Evolutionary conservation across 1,140 invertebrate genomes (phyloP), one percentile per base, ranked within the genome.

Genomic region (Lepidurus arcticus): DNA sequence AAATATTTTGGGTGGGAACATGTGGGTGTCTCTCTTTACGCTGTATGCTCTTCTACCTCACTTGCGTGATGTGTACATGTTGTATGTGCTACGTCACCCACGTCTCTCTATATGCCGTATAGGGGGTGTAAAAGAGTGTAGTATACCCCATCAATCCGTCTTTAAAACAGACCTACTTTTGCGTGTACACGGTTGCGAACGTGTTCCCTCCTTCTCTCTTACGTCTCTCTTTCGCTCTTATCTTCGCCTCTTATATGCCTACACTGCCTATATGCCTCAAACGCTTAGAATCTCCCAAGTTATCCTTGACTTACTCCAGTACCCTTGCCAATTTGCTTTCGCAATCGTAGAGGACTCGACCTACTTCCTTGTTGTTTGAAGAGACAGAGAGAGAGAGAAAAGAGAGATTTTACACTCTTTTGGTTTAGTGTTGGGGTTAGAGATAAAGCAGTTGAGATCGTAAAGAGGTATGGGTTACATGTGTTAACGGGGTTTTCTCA

Each of bases 241-340:
- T 34, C 34, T 34, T 34, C 34, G 34, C 34, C 34, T 34, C 34
- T 34, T 34, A 34, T 34, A 34, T 34, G 9, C 53, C 53, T n/a
- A 21, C 53, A 16, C 16, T n/a, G 53, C 21, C 21, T 65, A 13
- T 65, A 65, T 65, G 53, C 53, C 53, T 65, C 53, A 7, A 3
- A 65, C 8, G 9, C 9, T 3, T 13, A 16, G 13, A 16, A 13
- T 16, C 34, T 34, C 13, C 53, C 21, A n/a, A 65, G 53, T 13
- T 65, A 65, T 65, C 53, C 53, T 65, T 65, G 53, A 65, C 53
- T 65, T 65, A 65, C 53, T 65, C 53, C 53, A 65, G 53, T 65
- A 65, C 53, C 53, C 53, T 65, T 65, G 53, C 53, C 53, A 65
- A 65, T 65, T 65, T 65, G 53, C 53, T 65, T 65, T 65, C 53